Evolutionary conservation across 2,888 invertebrate species (phyloP), one percentile per base, ranked within the genome.

Genomic region (Hydraecia micacea): DNA sequence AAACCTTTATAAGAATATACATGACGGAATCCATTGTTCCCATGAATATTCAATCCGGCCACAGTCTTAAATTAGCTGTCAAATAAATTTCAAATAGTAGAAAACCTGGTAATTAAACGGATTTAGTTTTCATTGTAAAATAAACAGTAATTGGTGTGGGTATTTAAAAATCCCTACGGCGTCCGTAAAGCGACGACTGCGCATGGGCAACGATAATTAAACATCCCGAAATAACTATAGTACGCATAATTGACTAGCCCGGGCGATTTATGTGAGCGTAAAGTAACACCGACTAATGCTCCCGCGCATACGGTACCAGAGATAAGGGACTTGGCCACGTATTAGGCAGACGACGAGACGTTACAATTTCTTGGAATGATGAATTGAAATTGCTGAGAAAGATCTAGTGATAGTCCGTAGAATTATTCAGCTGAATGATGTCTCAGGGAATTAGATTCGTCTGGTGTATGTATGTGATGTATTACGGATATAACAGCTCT

Each of bases 191-290:
- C 89, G 86, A 83, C 90, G 92, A 67, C 90, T 91, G 93, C 93
- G 94, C 94, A 91, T 91, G 93, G 92, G 92, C 93, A 91, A 62
- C 78, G 88, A 94, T 93, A 95, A 96, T 96, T 95, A 96, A 95
- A 95, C 92, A 89, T 93, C 93, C 95, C 91, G 90, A 95, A 96
- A 96, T 96, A 96, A 92, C 93, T 90, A 89, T 91, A 91, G 90
- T 92, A 91, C 93, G 93, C 91, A 91, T 93, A 94, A 96, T 95
- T 95, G 94, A 95, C 94, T 94, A 93, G 91, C 91, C 87, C 79
- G 85, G 88, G 87, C 93, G 94, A 95, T 95, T 95, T 95, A 94
- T 93, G 93, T 90, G 90, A 89, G 85, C 91, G 92, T 92, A 92
- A 88, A 86, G 84, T 85, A 83, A 88, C 86, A 89, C 87, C 82